phyloP scores from a whole-genome alignment of 2,888 invertebrate genomes.

The Malacosoma neustria region DNA sequence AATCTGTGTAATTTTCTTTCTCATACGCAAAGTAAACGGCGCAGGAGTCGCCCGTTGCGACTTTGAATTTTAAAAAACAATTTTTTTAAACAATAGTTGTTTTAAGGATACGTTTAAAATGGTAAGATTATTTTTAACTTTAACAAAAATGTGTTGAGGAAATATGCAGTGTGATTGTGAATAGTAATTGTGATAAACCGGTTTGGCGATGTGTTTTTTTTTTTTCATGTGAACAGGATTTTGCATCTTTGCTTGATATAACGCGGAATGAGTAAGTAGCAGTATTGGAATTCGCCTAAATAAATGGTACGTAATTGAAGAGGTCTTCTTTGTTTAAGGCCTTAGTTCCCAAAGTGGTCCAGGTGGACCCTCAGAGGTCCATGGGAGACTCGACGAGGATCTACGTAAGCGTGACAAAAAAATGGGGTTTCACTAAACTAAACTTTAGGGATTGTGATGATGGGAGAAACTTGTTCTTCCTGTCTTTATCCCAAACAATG shows the following conservation, averaged over 20 bases:
- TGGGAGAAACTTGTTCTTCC: too few species aligned
- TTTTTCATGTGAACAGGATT: conserved; percentile 9
- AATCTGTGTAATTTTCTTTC: conserved; percentile 34
- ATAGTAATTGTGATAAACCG: conserved; percentile 3
- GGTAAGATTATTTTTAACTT: conserved; percentile 17
- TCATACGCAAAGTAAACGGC: conserved; percentile 35
- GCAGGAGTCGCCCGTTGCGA: conserved; percentile 30
- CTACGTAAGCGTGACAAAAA: too few species aligned
- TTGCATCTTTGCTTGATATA: background rate
- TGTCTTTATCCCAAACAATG: too few species aligned
- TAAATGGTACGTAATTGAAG: too few species aligned
- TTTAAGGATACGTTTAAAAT: conserved; percentile 21
- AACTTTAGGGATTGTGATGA: too few species aligned
- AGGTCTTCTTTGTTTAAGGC: too few species aligned
- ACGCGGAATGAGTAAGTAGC: too few species aligned
- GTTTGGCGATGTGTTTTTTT: conserved; percentile 3
- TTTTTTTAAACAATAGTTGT: conserved; percentile 24
- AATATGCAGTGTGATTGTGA: conserved; percentile 4
- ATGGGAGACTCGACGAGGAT: too few species aligned
- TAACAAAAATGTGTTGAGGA: background rate
- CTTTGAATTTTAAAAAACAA: conserved; percentile 1
- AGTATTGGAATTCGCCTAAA: too few species aligned
- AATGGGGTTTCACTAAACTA: too few species aligned
- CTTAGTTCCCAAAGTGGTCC: too few species aligned
- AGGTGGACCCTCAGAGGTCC: too few species aligned